Base-by-base conservation (phyloP, 2,113 vertebrate species). In the Pantherophis guttatus region DNA sequence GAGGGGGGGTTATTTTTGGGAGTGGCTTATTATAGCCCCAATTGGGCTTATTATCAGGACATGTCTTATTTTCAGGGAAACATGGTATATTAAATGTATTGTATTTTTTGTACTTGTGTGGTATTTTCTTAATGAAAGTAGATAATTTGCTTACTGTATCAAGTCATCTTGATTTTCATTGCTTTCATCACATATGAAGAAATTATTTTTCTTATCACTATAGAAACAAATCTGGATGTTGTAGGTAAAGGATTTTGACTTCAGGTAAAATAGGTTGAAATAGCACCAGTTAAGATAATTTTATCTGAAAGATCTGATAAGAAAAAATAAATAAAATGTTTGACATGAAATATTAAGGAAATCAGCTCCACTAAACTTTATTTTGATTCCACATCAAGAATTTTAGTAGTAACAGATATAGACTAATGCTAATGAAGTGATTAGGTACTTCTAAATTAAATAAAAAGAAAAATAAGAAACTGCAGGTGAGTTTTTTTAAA, bases 321-420 rank as follows among this genome's bases (percentile, higher is more conserved):
- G 55, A 53, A 90, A 55, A 93, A 93, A 90, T 93, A 90, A 93
- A 93, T 93, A 93, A 93, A 86, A 53, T 90, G 62, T 93, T 48
- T 86, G 55, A 86, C 70, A 62, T 75, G 75, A 62, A 48, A 86
- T 90, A 29, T 88, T 50, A 75, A 92, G 85, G 48, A 86, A 81
- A 90, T 89, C 59, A 59, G 48, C 55, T 86, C 88, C 62, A 9
- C 21, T 26, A 2, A 52, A 90, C 29, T 23, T 86, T 90, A 86
- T 86, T 86, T 23, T n/a, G 19, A 33, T 93, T 86, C 88, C 29
- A 93, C 59, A 92, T 55, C 55, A 26, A 89, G 33, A 85, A 89
- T 81, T 29, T 57, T 58, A 81, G 12, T 62, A 86, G 33, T 53
- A 90, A 65, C 29, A 86, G 55, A 57, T 86, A 21, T 44, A n/a